Percentiles rank a stretch among this genome's conserved stretches.
Evolutionary conservation across 2,888 invertebrate species (phyloP).

Genomic region (Caradrina kadenii): DNA sequence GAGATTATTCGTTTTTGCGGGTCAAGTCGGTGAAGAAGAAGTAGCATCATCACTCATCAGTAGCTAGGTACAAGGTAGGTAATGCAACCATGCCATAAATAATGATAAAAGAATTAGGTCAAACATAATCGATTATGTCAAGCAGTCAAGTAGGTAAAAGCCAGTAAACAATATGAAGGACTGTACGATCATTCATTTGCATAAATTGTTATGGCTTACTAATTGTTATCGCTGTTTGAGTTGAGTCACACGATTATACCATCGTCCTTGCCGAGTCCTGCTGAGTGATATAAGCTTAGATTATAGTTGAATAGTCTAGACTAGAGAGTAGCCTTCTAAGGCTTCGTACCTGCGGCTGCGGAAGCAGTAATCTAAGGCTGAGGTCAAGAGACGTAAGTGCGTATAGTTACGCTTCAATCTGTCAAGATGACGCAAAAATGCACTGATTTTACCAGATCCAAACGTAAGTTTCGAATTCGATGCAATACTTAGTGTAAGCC

Average conservation of each 20-base stretch:
- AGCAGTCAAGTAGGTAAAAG: slow-evolving; percentile 22
- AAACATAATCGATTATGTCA: slow-evolving; percentile 10
- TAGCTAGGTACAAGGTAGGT: neutral
- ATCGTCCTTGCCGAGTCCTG: slow-evolving; percentile 1
- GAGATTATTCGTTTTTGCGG: no score
- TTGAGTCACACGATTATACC: slow-evolving; percentile 31
- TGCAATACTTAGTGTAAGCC: no score
- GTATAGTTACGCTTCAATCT: no score
- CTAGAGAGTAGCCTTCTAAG: slow-evolving; percentile 18
- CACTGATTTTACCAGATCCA: no score
- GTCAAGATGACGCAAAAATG: no score
- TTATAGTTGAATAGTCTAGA: slow-evolving; percentile 36
- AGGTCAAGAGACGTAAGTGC: no score
- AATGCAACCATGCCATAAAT: slow-evolving; percentile 1
- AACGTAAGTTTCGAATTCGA: no score
- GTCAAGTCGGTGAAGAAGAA: neutral
- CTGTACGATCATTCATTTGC: slow-evolving; percentile 36
- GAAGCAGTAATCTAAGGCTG: neutral
- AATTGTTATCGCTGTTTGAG: slow-evolving; percentile 28
- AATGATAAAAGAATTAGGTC: slow-evolving; percentile 35
- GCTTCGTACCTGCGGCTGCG: neutral
- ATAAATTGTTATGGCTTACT: slow-evolving; percentile 32
- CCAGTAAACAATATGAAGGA: slow-evolving; percentile 18
- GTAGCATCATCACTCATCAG: neutral
- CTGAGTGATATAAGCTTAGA: slow-evolving; percentile 6